Percentiles rank a stretch among this genome's conserved stretches.
phyloP scores from a whole-genome alignment of 2,888 invertebrate species.

The Cremastinae sp. region DNA sequence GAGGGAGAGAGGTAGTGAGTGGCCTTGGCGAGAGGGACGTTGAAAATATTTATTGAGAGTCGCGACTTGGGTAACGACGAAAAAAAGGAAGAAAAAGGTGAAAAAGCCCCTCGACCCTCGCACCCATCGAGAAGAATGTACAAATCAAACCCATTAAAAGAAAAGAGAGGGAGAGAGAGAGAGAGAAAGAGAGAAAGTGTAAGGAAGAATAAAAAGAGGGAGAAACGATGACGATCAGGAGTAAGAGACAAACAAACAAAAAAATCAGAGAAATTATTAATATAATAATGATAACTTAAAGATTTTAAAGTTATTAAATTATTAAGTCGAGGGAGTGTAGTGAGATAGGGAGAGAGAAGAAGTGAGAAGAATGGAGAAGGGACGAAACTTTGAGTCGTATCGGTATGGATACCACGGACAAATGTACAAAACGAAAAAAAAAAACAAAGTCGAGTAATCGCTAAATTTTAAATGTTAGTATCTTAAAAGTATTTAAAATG shows the following conservation, averaged over 20 bases:
- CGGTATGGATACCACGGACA: conserved; percentile 71
- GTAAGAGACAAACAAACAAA: conserved; percentile 42
- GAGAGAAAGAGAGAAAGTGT: conserved; percentile 64
- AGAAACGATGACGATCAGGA: conserved; percentile 23
- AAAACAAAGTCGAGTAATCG: conserved; percentile 71
- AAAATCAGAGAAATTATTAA: conserved; percentile 76
- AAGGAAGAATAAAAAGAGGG: conserved; percentile 30
- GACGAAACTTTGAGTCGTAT: conserved; percentile 46
- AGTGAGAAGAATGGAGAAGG: conserved; percentile 46
- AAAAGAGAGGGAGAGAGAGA: conserved; percentile 64
- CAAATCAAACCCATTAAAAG: conserved; percentile 76
- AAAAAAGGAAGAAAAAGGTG: conserved; percentile 38
- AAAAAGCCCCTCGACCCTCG: conserved; percentile 68
- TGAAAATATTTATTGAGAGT: conserved; percentile 11
- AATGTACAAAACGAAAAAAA: conserved; percentile 76
- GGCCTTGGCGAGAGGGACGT: conserved; percentile 58
- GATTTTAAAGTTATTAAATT: conserved; percentile 79
- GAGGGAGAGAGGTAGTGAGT: conserved; percentile 47
- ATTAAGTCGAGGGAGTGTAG: conserved; percentile 67
- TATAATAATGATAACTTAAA: conserved; percentile 77
- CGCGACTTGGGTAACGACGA: conserved; percentile 5
- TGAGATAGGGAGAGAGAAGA: conserved; percentile 36
- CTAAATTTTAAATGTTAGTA: conserved; percentile 78
- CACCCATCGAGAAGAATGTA: conserved; percentile 77
- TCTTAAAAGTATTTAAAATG: conserved; percentile 76